Evolutionary conservation across 2,113 vertebrate species (phyloP), one percentile per base, ranked within the genome.

Genomic region (Canis aureus): DNA sequence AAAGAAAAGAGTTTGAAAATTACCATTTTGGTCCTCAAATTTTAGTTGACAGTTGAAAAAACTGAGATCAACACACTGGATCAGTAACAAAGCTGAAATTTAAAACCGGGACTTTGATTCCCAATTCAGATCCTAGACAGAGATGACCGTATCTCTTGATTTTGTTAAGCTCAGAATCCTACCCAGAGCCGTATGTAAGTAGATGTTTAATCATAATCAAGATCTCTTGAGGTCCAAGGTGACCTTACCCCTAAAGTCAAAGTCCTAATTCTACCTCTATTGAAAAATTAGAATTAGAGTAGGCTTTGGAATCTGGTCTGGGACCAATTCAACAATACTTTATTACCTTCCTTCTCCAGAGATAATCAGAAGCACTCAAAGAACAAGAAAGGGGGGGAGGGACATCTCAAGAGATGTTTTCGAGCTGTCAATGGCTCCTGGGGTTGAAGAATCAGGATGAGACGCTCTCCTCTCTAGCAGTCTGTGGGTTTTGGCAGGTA

Each of bases 401-500:
- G 19, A 51, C 51, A 5, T 60, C 53, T 93, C 49, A 43, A 49
- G 84, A 74, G 79, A 85, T 6, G 59, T 60, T 12, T 86, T 94
- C 53, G 69, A 87, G 60, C n/a, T 73, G 73, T 43, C 38, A 74
- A 78, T 69, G 73, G 60, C 73, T 95, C 90, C 94, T 87, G 79
- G 76, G 43, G 17, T 25, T 69, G 67, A 82, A 74, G 85, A 86
- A 35, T 3, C 57, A 20, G 73, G 38, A 76, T 17, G 64, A 85
- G 93, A 71, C 0, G 1, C 69, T 94, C 35, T 60, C 81, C 25
- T 71, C 32, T 83, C 84, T 74, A 43, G 49, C n/a, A 87, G 97
- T 60, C 96, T 97, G 76, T 92, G 96, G 84, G 76, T 71, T 94
- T 94, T 95, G 98, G 95, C 93, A 93, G 96, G 93, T 97, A 92